Conservation (phyloP, 2,113 vertebrate genomes). For the Hiodon alosoides region DNA sequence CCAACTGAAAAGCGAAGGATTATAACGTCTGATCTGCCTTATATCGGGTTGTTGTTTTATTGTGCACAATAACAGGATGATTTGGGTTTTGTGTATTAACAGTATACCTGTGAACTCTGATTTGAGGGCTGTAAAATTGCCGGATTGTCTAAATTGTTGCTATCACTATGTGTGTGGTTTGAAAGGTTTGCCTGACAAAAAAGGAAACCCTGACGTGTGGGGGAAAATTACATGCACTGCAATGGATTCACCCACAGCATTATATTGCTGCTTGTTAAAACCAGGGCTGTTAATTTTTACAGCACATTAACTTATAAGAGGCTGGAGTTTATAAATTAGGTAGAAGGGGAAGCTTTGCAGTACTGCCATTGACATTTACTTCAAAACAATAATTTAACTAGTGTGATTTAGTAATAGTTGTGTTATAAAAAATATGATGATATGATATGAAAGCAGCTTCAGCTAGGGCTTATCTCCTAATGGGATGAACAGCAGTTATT, state of each 20-base stretch:
- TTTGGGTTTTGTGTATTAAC: background rate
- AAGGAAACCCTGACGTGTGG: no score
- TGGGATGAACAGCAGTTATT: no score
- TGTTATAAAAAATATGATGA: no score
- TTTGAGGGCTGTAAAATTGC: background rate
- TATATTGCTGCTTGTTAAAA: background rate
- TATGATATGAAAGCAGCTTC: no score
- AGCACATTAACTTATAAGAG: conserved; percentile 21
- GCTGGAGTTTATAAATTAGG: conserved; percentile 12
- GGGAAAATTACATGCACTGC: background rate
- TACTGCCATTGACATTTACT: background rate
- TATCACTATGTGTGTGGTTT: no score
- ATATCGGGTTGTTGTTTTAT: background rate
- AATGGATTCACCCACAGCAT: background rate
- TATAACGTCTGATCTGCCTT: no score
- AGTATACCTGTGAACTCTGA: background rate
- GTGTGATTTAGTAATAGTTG: no score
- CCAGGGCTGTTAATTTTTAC: background rate
- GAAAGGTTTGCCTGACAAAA: background rate
- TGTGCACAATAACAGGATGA: background rate
- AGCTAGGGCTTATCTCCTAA: no score
- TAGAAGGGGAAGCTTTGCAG: background rate
- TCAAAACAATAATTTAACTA: no score
- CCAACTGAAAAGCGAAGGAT: no score
- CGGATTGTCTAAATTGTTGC: background rate